Evolutionary conservation across 1,140 invertebrate genomes (phyloP).

Genomic region (Drosophila leontia): DNA sequence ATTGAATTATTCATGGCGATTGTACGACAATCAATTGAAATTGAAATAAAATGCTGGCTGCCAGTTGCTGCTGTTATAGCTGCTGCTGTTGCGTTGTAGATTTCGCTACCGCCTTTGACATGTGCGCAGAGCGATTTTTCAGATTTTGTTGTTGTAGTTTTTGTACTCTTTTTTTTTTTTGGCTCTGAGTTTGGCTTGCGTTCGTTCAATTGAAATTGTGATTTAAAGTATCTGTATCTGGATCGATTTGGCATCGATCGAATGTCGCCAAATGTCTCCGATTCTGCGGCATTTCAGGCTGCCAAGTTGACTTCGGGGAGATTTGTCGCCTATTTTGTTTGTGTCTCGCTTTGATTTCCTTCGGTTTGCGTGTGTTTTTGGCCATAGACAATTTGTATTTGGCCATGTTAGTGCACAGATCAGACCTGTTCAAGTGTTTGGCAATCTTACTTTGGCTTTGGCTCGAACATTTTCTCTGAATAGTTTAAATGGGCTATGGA

Average conservation of each 20-base stretch:
- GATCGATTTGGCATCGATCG: conserved; percentile 80
- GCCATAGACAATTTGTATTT: conserved; percentile 73
- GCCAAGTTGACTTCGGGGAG: conserved; percentile 44
- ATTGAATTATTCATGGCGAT: conserved; percentile 82
- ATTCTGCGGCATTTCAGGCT: conserved; percentile 55
- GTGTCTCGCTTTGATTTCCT: conserved; percentile 38
- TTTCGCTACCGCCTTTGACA: conserved; percentile 75
- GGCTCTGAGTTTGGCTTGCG: conserved; percentile 54
- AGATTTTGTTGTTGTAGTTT: conserved; percentile 28
- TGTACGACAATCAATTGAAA: conserved; percentile 83
- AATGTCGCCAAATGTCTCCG: conserved; percentile 68
- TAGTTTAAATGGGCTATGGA: not conserved
- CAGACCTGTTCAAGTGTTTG: conserved; percentile 50
- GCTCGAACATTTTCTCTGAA: conserved; percentile 29
- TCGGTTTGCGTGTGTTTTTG: conserved; percentile 45
- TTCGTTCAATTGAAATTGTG: conserved; percentile 73
- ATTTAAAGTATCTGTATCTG: conserved; percentile 81
- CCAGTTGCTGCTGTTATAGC: conserved; percentile 50
- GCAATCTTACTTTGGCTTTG: conserved; percentile 24
- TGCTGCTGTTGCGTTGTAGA: conserved; percentile 37
- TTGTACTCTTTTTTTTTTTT: conserved; percentile 29
- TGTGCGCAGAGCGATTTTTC: conserved; percentile 78
- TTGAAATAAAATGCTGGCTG: conserved; percentile 81
- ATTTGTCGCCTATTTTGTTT: conserved; percentile 78
- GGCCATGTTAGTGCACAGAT: conserved; percentile 61